Evolutionary conservation across 2,797 vertebrate genomes (phyloP).

Genomic region (Betta splendens): DNA sequence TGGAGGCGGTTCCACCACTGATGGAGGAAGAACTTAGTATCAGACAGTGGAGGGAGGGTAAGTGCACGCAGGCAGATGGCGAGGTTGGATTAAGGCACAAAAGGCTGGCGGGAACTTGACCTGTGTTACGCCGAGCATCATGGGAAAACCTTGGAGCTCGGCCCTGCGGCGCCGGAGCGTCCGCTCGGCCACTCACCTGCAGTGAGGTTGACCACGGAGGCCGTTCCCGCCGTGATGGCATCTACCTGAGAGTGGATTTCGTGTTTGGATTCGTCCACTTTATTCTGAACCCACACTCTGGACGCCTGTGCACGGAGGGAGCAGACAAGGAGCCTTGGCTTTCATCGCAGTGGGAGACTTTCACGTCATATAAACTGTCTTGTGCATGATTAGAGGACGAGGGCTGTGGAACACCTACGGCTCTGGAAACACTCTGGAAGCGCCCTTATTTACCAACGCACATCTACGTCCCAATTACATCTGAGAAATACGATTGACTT

Average conservation of each 20-base stretch:
- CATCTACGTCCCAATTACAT: slow-evolving; percentile 49
- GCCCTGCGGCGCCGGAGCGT: too few relatives aligned
- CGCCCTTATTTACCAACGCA: too few relatives aligned
- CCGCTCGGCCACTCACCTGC: slow-evolving; percentile 85
- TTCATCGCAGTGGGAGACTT: slow-evolving; percentile 65
- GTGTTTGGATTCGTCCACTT: slow-evolving; percentile 99
- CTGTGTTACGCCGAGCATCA: slow-evolving; percentile 57
- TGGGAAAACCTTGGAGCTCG: too few relatives aligned
- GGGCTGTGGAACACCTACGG: slow-evolving; percentile 43
- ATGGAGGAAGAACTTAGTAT: slow-evolving; percentile 48
- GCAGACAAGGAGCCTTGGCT: slow-evolving; percentile 52
- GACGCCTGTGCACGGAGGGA: slow-evolving; percentile 87
- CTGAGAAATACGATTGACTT: slow-evolving; percentile 41
- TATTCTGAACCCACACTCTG: slow-evolving; percentile 98
- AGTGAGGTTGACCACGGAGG: slow-evolving; percentile 99
- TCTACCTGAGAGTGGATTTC: slow-evolving; percentile 99
- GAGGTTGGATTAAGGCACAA: slow-evolving; percentile 69
- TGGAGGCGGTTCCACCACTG: slow-evolving; percentile 40
- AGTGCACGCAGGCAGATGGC: slow-evolving; percentile 75
- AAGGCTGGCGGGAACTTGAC: slow-evolving; percentile 57
- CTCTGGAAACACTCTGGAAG: slow-evolving; percentile 53
- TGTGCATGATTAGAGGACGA: slow-evolving; percentile 59
- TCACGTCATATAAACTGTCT: slow-evolving; percentile 58
- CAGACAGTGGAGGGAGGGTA: slow-evolving; percentile 39
- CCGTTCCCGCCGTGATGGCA: slow-evolving; percentile 97